phyloP scores from a whole-genome alignment of 2,797 vertebrate genomes.

The Betta splendens region DNA sequence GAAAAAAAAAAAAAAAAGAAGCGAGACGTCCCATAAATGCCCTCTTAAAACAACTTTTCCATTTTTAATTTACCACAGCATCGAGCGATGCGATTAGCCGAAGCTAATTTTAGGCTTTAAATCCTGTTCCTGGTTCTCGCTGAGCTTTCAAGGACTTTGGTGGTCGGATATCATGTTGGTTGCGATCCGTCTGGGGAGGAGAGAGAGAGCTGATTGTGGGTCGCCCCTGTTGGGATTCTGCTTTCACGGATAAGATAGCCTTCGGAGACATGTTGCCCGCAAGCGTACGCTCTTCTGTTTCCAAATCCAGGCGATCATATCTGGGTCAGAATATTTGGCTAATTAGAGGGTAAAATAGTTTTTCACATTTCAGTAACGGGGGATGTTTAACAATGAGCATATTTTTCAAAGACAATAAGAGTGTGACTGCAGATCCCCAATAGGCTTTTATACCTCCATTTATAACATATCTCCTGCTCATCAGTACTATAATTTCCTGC shows the following conservation, averaged over 20 bases:
- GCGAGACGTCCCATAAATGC: not conserved
- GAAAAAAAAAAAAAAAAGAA: constrained; percentile 1
- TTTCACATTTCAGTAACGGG: constrained; percentile 55
- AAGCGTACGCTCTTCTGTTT: constrained; percentile 50
- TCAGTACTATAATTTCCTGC: constrained; percentile 72
- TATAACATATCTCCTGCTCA: constrained; percentile 70
- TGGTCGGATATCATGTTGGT: constrained; percentile 48
- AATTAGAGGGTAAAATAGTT: constrained; percentile 71
- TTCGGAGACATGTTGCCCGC: constrained; percentile 55
- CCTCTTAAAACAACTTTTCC: not conserved
- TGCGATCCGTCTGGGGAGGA: constrained; percentile 60
- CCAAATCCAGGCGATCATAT: constrained; percentile 68
- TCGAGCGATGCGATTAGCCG: constrained; percentile 14
- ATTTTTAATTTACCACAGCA: constrained; percentile 23
- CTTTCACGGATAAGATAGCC: constrained; percentile 65
- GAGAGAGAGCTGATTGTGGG: constrained; percentile 57
- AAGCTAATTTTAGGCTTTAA: constrained; percentile 36
- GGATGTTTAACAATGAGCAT: constrained; percentile 43
- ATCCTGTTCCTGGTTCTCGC: constrained; percentile 36
- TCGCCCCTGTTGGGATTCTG: constrained; percentile 60
- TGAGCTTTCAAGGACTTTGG: constrained; percentile 59
- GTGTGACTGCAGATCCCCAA: constrained; percentile 59
- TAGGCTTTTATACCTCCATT: constrained; percentile 60
- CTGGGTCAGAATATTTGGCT: constrained; percentile 76
- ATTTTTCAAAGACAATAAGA: constrained; percentile 71